phyloP scores from a whole-genome alignment of 2,888 invertebrate species.

The Eristalis arbustorum region DNA sequence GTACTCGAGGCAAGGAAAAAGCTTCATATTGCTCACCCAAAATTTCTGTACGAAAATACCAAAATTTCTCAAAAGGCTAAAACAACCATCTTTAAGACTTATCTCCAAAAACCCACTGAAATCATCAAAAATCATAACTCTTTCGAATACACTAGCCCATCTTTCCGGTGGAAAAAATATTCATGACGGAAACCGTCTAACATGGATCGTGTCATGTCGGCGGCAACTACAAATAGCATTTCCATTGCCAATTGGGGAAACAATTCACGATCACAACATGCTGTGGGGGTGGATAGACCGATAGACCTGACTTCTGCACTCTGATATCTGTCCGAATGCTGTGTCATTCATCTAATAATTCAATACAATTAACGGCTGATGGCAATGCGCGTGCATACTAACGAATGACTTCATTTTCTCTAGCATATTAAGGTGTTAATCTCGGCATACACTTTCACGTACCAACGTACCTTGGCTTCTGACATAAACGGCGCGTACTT shows the following conservation, averaged over 20 bases:
- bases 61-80: too few relatives aligned
- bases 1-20: too few relatives aligned
- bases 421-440: not conserved
- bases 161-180: not conserved
- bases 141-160: not conserved
- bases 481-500: not conserved
- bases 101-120: too few relatives aligned
- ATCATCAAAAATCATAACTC: not conserved
- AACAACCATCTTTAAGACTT: too few relatives aligned
- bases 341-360: not conserved
- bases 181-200: not conserved
- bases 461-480: not conserved
- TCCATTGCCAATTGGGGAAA: not conserved
- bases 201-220: not conserved
- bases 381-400: not conserved
- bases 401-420: not conserved
- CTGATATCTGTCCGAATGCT: not conserved
- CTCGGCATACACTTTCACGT: not conserved
- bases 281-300: not conserved
- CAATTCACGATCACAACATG: not conserved
- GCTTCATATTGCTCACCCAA: too few relatives aligned
- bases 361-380: not conserved
- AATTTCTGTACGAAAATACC: too few relatives aligned
- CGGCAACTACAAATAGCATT: not conserved
- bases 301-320: not conserved